These are phyloP conservation scores for Paramacrobiotus metropolitanus DNA, from an alignment of 1,140 invertebrate species.

Conservation along the genomic window DNA sequence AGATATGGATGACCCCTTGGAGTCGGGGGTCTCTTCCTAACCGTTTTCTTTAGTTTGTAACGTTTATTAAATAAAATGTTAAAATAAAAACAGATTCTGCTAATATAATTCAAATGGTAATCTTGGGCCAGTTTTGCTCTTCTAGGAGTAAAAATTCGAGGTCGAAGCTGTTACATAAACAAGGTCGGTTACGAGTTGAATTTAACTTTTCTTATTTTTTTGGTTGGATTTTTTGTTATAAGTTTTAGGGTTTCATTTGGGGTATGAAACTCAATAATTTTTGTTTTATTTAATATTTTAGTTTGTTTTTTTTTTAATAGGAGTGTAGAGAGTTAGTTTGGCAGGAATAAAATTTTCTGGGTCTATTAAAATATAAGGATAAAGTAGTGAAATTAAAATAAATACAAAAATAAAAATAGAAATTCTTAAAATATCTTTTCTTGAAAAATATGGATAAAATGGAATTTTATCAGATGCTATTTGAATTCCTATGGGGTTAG, in stretches of 20 bases:
- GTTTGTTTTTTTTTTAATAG: slow-evolving; percentile 30
- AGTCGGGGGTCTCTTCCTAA: too few species aligned
- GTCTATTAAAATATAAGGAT: slow-evolving; percentile 35
- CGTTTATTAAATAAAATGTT: too few species aligned
- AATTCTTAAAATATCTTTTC: slow-evolving; percentile 13
- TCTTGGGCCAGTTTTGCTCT: too few species aligned
- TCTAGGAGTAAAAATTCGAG: too few species aligned
- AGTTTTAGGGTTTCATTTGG: slow-evolving; percentile 19
- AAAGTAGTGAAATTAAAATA: slow-evolving; percentile 18
- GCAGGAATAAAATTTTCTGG: slow-evolving; percentile 42
- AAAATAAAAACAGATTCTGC: too few species aligned
- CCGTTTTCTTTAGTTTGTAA: too few species aligned
- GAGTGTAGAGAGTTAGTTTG: slow-evolving; percentile 40
- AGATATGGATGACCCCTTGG: too few species aligned
- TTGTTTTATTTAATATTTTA: slow-evolving; percentile 26
- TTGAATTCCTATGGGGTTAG: slow-evolving; percentile 13
- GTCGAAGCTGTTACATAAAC: too few species aligned
- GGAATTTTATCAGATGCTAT: slow-evolving; percentile 15
- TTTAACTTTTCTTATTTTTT: slow-evolving; percentile 18
- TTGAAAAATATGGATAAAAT: slow-evolving; percentile 24
- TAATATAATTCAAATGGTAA: too few species aligned
- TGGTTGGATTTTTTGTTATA: slow-evolving; percentile 16
- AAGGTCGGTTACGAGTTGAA: slow-evolving; percentile 42
- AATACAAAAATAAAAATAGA: slow-evolving; percentile 23
- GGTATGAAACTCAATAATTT: slow-evolving; percentile 27